Evolutionary conservation across 2,113 vertebrate species (phyloP).

Genomic region (Pipa parva): DNA sequence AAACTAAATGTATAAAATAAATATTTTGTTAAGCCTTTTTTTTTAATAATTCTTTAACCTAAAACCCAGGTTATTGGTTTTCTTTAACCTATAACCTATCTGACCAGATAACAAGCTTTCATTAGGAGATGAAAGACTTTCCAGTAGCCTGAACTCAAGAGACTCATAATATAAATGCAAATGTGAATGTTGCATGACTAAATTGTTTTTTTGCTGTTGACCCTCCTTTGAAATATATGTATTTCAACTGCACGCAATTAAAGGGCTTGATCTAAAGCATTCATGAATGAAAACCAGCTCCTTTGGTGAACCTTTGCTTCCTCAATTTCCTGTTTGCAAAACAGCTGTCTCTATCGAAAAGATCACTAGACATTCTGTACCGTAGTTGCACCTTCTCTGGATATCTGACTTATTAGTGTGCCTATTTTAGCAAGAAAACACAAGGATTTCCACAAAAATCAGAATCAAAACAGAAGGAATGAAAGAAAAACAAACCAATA

Average conservation of each 20-base stretch:
- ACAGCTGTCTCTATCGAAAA: conserved; percentile 61
- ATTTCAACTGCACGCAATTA: not conserved
- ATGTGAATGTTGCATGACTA: not conserved
- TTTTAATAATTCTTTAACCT: not conserved
- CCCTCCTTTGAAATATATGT: not conserved
- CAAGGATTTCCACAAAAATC: conserved; percentile 66
- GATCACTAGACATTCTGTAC: conserved; percentile 50
- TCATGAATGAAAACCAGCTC: conserved; percentile 59
- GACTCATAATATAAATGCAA: not conserved
- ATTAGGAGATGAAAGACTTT: not conserved
- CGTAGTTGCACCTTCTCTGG: conserved; percentile 63
- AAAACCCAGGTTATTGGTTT: not conserved
- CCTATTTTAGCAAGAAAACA: conserved; percentile 64
- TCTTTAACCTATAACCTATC: not conserved
- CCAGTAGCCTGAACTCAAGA: not conserved
- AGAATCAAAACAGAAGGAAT: conserved; percentile 74
- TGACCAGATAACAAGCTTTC: not conserved
- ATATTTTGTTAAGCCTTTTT: not conserved
- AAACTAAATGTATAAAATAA: not conserved
- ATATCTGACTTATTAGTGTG: conserved; percentile 63
- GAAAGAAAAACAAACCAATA: conserved; percentile 89
- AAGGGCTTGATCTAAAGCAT: conserved; percentile 53
- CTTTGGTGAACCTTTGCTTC: conserved; percentile 66
- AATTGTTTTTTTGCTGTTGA: not conserved
- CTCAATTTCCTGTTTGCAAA: conserved; percentile 73